A percentile compares a stretch with the other conserved stretches of the same genome.
Conservation (phyloP, 2,113 vertebrate genomes). For the Saccopteryx leptura region DNA sequence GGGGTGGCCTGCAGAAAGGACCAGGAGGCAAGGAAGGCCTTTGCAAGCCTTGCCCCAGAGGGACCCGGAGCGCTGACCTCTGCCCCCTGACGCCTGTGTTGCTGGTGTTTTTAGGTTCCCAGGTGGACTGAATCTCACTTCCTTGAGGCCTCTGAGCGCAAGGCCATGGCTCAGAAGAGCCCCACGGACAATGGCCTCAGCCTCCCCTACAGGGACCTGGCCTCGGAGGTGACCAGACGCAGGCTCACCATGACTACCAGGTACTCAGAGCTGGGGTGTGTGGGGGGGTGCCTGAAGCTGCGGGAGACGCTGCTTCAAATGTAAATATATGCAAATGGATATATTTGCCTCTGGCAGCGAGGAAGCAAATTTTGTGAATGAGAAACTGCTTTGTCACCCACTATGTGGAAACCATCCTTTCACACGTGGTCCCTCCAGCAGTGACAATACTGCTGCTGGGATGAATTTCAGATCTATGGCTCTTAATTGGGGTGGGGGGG, state of each 20-base stretch:
- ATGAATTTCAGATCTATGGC: background rate
- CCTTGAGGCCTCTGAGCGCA: background rate
- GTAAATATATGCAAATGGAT: fast-evolving
- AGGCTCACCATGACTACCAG: conserved; percentile 70
- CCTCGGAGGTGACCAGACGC: conserved; percentile 74
- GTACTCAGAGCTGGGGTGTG: conserved; percentile 32
- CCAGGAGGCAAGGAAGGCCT: background rate
- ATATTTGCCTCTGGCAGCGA: fast-evolving
- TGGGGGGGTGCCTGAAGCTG: too few relatives aligned
- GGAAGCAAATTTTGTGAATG: background rate
- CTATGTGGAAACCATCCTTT: background rate
- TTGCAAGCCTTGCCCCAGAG: fast-evolving
- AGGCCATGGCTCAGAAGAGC: conserved; percentile 46
- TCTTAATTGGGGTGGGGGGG: background rate
- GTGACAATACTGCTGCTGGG: background rate
- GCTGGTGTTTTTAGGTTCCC: background rate
- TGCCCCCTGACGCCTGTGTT: background rate
- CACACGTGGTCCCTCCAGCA: background rate
- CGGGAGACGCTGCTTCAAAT: background rate
- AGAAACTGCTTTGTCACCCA: background rate
- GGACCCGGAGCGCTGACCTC: background rate
- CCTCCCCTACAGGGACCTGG: conserved; percentile 67
- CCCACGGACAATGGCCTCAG: fast-evolving
- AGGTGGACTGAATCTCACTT: background rate
- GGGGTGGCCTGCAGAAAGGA: background rate